Percentiles rank a stretch among this genome's conserved stretches.
phyloP scores from a whole-genome alignment of 2,888 invertebrate genomes.

The Sisyra nigra region DNA sequence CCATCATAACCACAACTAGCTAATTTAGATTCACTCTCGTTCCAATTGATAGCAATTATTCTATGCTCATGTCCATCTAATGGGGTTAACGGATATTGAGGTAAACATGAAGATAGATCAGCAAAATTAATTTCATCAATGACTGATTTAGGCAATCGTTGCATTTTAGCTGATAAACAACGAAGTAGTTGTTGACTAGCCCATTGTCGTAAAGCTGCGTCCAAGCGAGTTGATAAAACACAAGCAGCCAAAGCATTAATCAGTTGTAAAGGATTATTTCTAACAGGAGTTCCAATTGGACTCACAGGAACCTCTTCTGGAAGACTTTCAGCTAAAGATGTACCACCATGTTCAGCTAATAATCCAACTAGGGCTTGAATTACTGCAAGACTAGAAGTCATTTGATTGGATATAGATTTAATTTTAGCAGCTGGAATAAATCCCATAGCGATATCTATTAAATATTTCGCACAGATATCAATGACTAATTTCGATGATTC shows the following conservation, averaged over 20 bases:
- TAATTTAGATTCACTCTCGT: slow-evolving; percentile 27
- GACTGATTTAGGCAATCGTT: slow-evolving; percentile 18
- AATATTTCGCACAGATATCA: slow-evolving; percentile 36
- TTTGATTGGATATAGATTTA: not conserved
- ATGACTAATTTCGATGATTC: slow-evolving; percentile 36
- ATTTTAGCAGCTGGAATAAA: not conserved
- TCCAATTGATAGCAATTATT: slow-evolving; percentile 29
- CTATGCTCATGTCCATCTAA: slow-evolving; percentile 39
- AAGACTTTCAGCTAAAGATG: slow-evolving; percentile 12
- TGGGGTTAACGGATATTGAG: slow-evolving; percentile 22
- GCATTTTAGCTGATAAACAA: slow-evolving; percentile 25
- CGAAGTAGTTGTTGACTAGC: slow-evolving; percentile 40
- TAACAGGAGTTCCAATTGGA: slow-evolving; percentile 14
- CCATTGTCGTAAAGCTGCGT: slow-evolving; percentile 37
- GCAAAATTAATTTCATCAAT: slow-evolving; percentile 29
- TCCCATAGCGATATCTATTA: slow-evolving; percentile 29
- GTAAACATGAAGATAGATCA: slow-evolving; percentile 32
- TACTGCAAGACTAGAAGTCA: slow-evolving; percentile 29
- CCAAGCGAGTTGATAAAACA: slow-evolving; percentile 35
- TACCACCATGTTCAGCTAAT: slow-evolving; percentile 29
- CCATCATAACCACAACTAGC: slow-evolving; percentile 43
- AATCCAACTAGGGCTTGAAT: slow-evolving; percentile 41
- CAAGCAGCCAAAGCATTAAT: slow-evolving; percentile 43
- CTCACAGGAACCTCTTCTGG: slow-evolving; percentile 19
- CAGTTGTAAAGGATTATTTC: slow-evolving; percentile 29